phyloP scores from a whole-genome alignment of 2,888 invertebrate species.

The Chrysolina haemoptera region DNA sequence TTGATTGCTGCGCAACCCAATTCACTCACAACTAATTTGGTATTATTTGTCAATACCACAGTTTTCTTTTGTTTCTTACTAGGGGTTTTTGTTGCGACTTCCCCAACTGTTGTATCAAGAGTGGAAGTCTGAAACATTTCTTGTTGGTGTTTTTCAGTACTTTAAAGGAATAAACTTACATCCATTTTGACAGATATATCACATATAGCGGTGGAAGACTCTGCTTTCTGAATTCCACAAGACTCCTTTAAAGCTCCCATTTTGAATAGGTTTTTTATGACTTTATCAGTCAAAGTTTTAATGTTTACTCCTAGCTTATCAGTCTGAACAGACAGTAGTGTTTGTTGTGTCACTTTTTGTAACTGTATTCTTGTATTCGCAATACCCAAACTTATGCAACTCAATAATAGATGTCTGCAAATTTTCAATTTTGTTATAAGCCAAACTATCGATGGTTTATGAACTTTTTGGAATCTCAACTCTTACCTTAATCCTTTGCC shows the following conservation, averaged over 20 bases:
- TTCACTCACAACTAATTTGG: slow-evolving; percentile 72
- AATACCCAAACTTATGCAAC: slow-evolving; percentile 78
- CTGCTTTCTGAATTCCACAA: slow-evolving; percentile 45
- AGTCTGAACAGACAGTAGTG: slow-evolving; percentile 78
- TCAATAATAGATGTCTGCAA: slow-evolving; percentile 76
- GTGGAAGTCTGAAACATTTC: slow-evolving; percentile 40
- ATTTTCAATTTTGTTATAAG: neutral
- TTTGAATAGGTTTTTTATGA: slow-evolving; percentile 70
- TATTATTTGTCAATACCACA: slow-evolving; percentile 57
- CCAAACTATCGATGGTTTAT: neutral
- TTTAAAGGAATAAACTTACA: slow-evolving; percentile 35
- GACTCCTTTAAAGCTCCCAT: slow-evolving; percentile 68
- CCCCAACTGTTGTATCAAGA: slow-evolving; percentile 20
- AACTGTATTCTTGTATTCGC: slow-evolving; percentile 73
- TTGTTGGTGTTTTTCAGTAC: neutral
- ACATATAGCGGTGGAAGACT: slow-evolving; percentile 37
- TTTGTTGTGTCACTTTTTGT: slow-evolving; percentile 72
- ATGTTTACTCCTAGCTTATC: slow-evolving; percentile 67
- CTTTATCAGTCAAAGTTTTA: slow-evolving; percentile 68
- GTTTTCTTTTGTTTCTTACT: slow-evolving; percentile 51
- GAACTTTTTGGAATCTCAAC: neutral
- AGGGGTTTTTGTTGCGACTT: slow-evolving; percentile 20
- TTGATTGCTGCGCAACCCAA: slow-evolving; percentile 88
- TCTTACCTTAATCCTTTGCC: slow-evolving; percentile 72
- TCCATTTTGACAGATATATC: slow-evolving; percentile 63